These are phyloP conservation scores for Gila robusta DNA, from an alignment of 2,797 vertebrate species.

Conservation along the genomic window DNA sequence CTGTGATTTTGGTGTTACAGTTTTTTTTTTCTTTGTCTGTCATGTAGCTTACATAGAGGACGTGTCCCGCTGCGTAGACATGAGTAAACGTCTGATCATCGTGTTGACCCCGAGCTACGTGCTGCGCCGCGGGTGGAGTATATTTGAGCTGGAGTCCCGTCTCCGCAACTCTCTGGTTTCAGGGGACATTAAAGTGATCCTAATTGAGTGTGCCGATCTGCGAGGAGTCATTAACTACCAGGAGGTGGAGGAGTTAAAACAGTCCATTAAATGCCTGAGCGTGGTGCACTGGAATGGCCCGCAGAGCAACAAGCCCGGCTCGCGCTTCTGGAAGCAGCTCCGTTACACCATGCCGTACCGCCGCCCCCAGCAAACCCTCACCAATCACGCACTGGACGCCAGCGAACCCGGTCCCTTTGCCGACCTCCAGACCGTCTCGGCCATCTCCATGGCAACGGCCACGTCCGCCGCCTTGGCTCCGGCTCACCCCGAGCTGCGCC, in stretches of 20 bases:
- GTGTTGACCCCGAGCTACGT: constrained; percentile 99
- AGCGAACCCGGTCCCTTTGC: constrained; percentile 98
- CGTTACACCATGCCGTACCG: constrained; percentile 99
- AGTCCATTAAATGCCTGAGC: constrained; percentile 96
- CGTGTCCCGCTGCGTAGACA: constrained; percentile 97
- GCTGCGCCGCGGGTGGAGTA: constrained; percentile 97
- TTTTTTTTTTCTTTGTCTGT: constrained; percentile 30
- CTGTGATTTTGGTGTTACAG: not conserved
- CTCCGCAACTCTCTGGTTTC: constrained; percentile 96
- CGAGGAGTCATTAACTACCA: constrained; percentile 99
- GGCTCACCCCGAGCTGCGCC: constrained; percentile 96
- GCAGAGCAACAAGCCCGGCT: constrained; percentile 97
- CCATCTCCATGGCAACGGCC: constrained; percentile 98
- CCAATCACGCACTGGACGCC: constrained; percentile 94
- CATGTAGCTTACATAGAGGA: constrained; percentile 97
- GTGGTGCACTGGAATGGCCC: constrained; percentile 98
- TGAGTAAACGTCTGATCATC: constrained; percentile 97
- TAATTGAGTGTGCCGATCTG: constrained; percentile 97
- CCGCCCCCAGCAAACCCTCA: constrained; percentile 91
- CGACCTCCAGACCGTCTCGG: constrained; percentile 97
- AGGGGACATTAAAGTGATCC: constrained; percentile 97
- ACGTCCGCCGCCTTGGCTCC: constrained; percentile 90
- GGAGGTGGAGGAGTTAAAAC: constrained; percentile 97
- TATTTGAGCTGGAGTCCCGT: constrained; percentile 98
- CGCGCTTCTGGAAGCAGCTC: constrained; percentile 99